These are phyloP conservation scores for Hyla sarda DNA, from an alignment of 2,113 vertebrate genomes.

Conservation along the genomic window DNA sequence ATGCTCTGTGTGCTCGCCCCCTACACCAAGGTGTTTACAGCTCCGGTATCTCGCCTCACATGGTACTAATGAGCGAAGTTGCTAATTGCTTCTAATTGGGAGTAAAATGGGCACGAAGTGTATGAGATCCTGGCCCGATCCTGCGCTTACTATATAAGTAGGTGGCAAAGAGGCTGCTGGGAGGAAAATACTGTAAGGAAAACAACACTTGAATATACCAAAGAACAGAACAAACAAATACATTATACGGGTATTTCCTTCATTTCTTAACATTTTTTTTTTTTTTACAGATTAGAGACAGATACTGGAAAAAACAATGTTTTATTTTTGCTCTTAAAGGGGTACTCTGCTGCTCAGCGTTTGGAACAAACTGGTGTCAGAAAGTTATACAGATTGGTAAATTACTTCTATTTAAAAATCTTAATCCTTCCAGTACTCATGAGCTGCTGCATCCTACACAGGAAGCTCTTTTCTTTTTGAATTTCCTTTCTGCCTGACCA, in stretches of 20 bases:
- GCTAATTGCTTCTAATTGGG: conserved; percentile 29
- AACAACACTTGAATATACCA: not conserved
- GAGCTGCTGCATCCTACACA: too few relatives aligned
- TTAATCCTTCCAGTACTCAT: too few relatives aligned
- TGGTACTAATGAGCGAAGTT: conserved; percentile 17
- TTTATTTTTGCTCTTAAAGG: too few relatives aligned
- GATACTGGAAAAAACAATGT: too few relatives aligned
- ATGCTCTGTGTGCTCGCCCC: not conserved
- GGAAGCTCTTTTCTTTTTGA: too few relatives aligned
- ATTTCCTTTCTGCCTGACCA: too few relatives aligned
- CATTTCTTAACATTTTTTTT: not conserved
- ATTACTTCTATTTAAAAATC: too few relatives aligned
- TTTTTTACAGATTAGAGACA: too few relatives aligned
- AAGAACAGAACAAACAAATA: not conserved
- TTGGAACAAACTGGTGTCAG: too few relatives aligned
- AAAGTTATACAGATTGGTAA: too few relatives aligned
- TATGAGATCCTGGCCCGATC: not conserved
- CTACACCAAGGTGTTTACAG: conserved; percentile 8
- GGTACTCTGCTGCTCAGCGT: too few relatives aligned
- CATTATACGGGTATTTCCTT: not conserved
- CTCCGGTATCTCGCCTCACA: not conserved
- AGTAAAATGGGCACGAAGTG: conserved; percentile 21
- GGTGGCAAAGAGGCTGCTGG: conserved; percentile 1
- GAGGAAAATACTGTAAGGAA: not conserved
- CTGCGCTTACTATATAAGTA: not conserved